Base-by-base conservation (phyloP, 2,113 vertebrate genomes). In the Sturnus vulgaris region DNA sequence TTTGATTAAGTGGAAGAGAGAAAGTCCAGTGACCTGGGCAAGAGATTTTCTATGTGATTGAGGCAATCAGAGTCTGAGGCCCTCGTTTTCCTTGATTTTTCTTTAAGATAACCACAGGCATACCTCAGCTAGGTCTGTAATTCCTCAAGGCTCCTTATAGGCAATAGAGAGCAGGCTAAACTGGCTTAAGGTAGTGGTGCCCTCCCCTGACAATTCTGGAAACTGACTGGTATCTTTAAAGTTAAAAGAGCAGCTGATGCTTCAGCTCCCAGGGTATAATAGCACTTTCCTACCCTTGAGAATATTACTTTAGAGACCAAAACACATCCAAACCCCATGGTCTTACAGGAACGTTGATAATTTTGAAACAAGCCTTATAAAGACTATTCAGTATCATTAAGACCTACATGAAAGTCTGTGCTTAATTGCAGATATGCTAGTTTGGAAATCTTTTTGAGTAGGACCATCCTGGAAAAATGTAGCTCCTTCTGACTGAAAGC, bases 391-490 rank as follows among this genome's bases (percentile, higher is more conserved):
- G 31, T 3, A 31, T 35, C 24, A 79, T 17, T 33, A 55, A 57
- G 53, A 59, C 11, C 72, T 60, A 40, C 11, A 9, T 7, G 5
- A 72, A 65, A 22, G 18, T 46, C 68, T 39, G 33, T 42, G 28
- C 9, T 77, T 73, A 42, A 37, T 30, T 81, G n/a, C 49, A 85
- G 30, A 10, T 42, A 16, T 17, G 20, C 18, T 60, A 30, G 3
- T 42, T 68, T 57, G 49, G 64, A 53, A 83, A 39, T 39, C 4
- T 10, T 47, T 25, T 15, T 14, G 15, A 88, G 15, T 21, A 63
- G 23, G 31, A 71, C 8, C 0, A 3, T 24, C 10, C n/a, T 70
- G 52, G 47, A 50, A 79, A 69, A 64, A 33, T 0, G 0, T 27
- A 80, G 31, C 40, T 91, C 21, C 49, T 56, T 79, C 42, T 70